These are phyloP conservation scores for Pseudeuparius sepicola DNA, from an alignment of 2,888 invertebrate species.

Conservation along the genomic window DNA sequence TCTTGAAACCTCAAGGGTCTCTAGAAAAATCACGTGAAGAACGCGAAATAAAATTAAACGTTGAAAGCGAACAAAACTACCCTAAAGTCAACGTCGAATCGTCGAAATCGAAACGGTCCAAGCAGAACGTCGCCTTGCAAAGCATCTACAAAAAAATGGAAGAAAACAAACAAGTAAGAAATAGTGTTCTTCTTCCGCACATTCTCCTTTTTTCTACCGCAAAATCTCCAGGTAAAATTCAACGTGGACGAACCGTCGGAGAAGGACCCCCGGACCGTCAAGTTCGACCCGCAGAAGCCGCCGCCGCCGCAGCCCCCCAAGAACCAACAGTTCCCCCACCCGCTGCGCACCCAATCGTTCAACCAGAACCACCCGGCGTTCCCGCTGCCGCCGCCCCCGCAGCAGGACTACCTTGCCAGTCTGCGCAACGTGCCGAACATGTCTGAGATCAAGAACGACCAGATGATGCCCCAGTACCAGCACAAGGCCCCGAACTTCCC, in stretches of 20 bases:
- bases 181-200: no score
- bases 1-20: constrained; percentile 63
- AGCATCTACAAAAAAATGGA: constrained; percentile 64
- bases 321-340: constrained; percentile 23
- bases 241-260: constrained; percentile 32
- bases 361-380: constrained; percentile 28
- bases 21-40: constrained; percentile 57
- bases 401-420: constrained; percentile 25
- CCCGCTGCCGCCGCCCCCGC: constrained; percentile 20
- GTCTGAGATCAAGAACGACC: constrained; percentile 15
- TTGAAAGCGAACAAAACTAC: not conserved
- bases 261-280: constrained; percentile 30
- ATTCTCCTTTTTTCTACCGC: constrained; percentile 8
- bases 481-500: no score
- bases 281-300: constrained; percentile 28
- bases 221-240: constrained; percentile 37
- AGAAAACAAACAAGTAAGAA: constrained; percentile 54
- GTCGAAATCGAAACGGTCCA: constrained; percentile 39
- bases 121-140: constrained; percentile 74
- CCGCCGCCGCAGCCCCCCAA: constrained; percentile 15
- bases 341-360: constrained; percentile 26
- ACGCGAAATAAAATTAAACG: constrained; percentile 36
- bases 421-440: constrained; percentile 29
- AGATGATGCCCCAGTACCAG: constrained; percentile 19
- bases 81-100: constrained; percentile 21